phyloP scores from a whole-genome alignment of 2,797 vertebrate genomes.

The Acanthurus leucopareius region DNA sequence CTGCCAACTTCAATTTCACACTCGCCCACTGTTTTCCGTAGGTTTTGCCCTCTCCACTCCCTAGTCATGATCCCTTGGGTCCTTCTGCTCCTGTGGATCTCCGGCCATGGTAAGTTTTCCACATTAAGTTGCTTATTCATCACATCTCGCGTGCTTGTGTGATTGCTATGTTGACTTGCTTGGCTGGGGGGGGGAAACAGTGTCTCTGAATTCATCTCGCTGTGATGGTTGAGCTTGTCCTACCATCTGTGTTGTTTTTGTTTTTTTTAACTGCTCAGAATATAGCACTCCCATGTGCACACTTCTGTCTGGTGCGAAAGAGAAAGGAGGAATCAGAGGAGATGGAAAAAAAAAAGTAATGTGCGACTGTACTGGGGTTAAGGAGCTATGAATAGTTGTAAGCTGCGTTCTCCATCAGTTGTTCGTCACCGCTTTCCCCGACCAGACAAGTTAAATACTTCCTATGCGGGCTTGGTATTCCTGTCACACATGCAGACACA shows the following conservation, averaged over 20 bases:
- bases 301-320: constrained; percentile 28
- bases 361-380: constrained; percentile 15
- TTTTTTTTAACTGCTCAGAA: constrained; percentile 22
- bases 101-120: constrained; percentile 81
- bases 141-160: constrained; percentile 45
- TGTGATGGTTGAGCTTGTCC: constrained; percentile 53
- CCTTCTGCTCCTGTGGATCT: constrained; percentile 79
- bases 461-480: constrained; percentile 68
- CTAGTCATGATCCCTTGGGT: constrained; percentile 82
- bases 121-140: constrained; percentile 59
- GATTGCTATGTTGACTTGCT: constrained; percentile 54
- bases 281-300: constrained; percentile 19
- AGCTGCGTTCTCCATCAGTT: constrained; percentile 34
- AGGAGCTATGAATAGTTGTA: constrained; percentile 10
- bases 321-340: constrained; percentile 5
- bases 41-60: constrained; percentile 75
- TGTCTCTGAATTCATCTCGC: constrained; percentile 48
- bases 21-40: constrained; percentile 75
- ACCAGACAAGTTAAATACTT: constrained; percentile 72
- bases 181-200: constrained; percentile 5
- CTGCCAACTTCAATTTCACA: constrained; percentile 82
- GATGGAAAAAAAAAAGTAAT: background rate
- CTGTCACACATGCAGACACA: constrained; percentile 63
- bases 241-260: constrained; percentile 40
- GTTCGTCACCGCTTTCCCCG: constrained; percentile 40